Evolutionary conservation across 1,140 invertebrate genomes (phyloP), one percentile per base, ranked within the genome.

Genomic region (Drosophila sucinea): DNA sequence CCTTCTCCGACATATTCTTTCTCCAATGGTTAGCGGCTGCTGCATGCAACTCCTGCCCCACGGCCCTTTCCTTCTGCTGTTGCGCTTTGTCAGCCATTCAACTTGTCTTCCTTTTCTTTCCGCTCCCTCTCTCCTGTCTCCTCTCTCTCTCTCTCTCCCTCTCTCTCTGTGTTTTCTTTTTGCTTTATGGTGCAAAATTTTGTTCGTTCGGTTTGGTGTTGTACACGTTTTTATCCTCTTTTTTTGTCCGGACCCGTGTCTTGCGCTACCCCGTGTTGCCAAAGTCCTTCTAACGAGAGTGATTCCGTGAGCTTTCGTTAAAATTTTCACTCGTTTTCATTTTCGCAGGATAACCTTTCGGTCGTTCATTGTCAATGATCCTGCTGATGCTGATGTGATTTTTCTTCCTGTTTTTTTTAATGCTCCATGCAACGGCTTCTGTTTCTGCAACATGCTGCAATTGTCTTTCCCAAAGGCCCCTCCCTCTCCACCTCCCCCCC

Each of bases 21-120:
- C 25, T 33, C 54, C 55, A 10, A 27, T 47, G 33, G 61, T 62
- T 60, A 73, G 66, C 61, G 72, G 70, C 70, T 73, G 62, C 56
- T 74, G 70, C 72, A 74, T 55, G 58, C 60, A 40, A n/a, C 10
- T 4, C 4, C 23, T 51, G 35, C 35, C 40, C 51, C 54, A 32
- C 61, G 17, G 47, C 35, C 60, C 58, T 41, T 23, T 56, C 57
- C 61, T 51, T 66, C 55, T 61, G 77, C 61, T 60, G 65, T 81
- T 70, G 69, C 73, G 70, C 79, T 85, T 86, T 86, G 75, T 86
- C 82, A 82, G 77, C 73, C 81, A 68, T 70, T 85, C 64, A 51
- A 51, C 41, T 69, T 67, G 10, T 62, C 41, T 58, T 55, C 44
- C 47, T 38, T 57, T 81, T 66, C 55, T 77, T 38, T 44, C 33